Evolutionary conservation across 2,113 vertebrate species (phyloP), one percentile per base, ranked within the genome.

Genomic region (Tupaia tana): DNA sequence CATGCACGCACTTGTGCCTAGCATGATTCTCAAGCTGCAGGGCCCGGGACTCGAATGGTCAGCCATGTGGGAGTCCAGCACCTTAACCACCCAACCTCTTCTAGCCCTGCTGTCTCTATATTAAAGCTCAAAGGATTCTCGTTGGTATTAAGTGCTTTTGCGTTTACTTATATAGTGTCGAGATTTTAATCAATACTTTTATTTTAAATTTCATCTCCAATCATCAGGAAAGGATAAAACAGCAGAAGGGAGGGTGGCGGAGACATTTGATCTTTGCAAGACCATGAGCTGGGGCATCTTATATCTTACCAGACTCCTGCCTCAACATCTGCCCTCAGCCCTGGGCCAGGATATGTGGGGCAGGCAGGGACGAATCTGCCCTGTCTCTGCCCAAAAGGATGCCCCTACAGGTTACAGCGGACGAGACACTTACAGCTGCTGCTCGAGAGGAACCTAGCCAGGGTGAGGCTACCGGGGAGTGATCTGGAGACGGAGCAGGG

Each of bases 101-200:
- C 43, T 43, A 43, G 43, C 43, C 43, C 43, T 43, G 43, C 43
- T 43, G 43, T 43, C 71, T 78, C 70, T 59, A 56, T 25, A 31
- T 56, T 52, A 61, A 91, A 93, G 61, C 13, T 87, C 69, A 24
- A 69, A 52, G 15, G 24, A 73, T 18, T 84, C 34, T 90, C 52
- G 24, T 11, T 73, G 3, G 29, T 52, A 31, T 74, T 67, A 59
- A 71, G 12, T 19, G 56, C 25, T 80, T 95, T 94, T 75, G 67
- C 84, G 95, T 95, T 93, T 52, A 86, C 52, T 74, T 75, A 67
- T 34, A n/a, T 79, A 89, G 43, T 63, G 89, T 87, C 70, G 71
- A 94, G 73, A 67, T 93, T 93, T 77, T 94, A 86, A 75, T 79
- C 59, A 27, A 78, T 86, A 83, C n/a, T 93, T 91, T 86, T 87